Conservation (phyloP, 2,888 invertebrate genomes). For the Galerucella pusilla region DNA sequence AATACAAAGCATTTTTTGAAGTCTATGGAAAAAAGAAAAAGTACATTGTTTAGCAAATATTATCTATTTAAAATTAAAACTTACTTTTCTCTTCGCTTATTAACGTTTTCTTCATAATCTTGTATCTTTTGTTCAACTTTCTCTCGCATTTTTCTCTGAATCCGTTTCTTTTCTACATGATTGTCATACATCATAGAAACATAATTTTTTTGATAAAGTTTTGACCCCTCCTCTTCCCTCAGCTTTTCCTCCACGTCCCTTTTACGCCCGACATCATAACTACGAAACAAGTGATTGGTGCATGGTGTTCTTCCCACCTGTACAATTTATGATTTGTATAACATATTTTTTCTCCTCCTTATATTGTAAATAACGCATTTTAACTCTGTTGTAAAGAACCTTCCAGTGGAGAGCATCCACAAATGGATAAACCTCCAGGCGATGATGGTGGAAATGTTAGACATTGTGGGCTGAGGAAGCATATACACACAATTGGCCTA, state of each 20-base stretch:
- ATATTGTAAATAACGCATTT: no score
- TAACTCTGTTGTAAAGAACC: no score
- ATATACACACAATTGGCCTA: no score
- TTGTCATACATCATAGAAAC: slow-evolving; percentile 48
- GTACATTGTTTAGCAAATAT: no score
- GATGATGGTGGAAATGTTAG: no score
- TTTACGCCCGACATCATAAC: slow-evolving; percentile 22
- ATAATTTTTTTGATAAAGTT: slow-evolving; percentile 8
- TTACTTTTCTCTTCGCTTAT: slow-evolving; percentile 64
- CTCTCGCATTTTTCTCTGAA: slow-evolving; percentile 53
- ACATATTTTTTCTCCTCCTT: neutral
- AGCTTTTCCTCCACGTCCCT: slow-evolving; percentile 22
- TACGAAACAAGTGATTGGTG: slow-evolving; percentile 21
- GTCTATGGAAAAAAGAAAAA: slow-evolving; percentile 54
- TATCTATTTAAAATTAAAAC: slow-evolving; percentile 38
- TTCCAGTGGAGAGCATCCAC: no score
- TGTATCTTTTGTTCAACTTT: slow-evolving; percentile 55
- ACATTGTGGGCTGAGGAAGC: no score
- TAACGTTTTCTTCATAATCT: slow-evolving; percentile 56
- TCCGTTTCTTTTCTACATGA: slow-evolving; percentile 52
- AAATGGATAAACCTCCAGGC: no score
- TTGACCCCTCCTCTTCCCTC: slow-evolving; percentile 20
- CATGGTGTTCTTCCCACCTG: slow-evolving; percentile 29
- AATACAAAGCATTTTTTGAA: slow-evolving; percentile 63
- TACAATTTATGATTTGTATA: neutral